Evolutionary conservation across 1,140 invertebrate genomes (phyloP), one percentile per base, ranked within the genome.

Genomic region (Pseudomyrmex concolor): DNA sequence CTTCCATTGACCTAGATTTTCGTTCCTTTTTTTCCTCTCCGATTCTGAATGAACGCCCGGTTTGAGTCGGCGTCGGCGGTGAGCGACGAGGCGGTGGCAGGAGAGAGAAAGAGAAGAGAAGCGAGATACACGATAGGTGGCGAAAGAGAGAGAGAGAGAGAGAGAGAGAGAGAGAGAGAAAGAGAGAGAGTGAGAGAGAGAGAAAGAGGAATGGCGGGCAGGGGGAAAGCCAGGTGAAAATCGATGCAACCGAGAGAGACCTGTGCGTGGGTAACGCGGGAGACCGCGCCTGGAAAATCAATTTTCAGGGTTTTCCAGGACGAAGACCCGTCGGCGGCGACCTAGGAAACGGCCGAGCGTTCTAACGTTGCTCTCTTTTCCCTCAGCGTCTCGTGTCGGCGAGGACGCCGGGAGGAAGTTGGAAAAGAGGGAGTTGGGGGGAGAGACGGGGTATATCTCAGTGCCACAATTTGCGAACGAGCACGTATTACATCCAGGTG

Each of bases 231-330:
- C 83, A 91, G 90, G 90, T 89, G 85, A 87, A 90, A 90, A 91
- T 91, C 88, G 90, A 91, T 90, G 89, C 84, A 88, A 90, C 87
- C 87, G 73, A 83, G 83, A 84, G 76, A 88, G 86, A 90, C 85
- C 84, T 85, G 90, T 88, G 82, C 84, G 89, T 87, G 82, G 76
- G 85, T 81, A 87, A 73, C 82, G 89, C 84, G 86, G 85, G 89
- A 88, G 90, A 90, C 91, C 90, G 90, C 91, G 91, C 90, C 91
- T 91, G 92, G 88, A 92, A 92, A 92, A 92, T 92, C 91, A 92
- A 92, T 92, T 92, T 92, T 91, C 89, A 89, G 84, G 85, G 77
- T 91, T 89, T 90, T 90, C 89, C 90, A 91, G 88, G 84, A 86
- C 74, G 74, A 88, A 89, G 84, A 88, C 88, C 87, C 85, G 85